phyloP scores from a whole-genome alignment of 2,888 invertebrate genomes.

The Sinohyriopsis cumingii region DNA sequence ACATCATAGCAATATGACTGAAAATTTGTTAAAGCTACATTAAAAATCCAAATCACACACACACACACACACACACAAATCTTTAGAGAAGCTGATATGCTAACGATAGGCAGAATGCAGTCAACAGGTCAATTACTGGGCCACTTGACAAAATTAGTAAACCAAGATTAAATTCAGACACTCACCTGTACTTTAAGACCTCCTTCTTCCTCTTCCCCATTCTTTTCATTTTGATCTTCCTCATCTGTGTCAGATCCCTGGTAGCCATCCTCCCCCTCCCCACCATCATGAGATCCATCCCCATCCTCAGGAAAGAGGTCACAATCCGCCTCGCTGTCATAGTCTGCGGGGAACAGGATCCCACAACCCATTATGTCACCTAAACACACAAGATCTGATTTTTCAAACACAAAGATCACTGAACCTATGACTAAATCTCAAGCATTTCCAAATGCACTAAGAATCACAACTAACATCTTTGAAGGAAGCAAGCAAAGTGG shows the following conservation, averaged over 20 bases:
- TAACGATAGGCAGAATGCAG: too few species aligned
- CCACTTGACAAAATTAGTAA: too few species aligned
- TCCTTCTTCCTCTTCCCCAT: constrained; percentile 36
- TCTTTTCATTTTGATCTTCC: constrained; percentile 68
- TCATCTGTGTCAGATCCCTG: constrained; percentile 70
- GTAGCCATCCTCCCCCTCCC: constrained; percentile 52
- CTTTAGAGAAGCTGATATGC: too few species aligned
- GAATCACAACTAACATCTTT: too few species aligned
- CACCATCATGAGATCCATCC: constrained; percentile 45
- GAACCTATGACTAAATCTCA: too few species aligned
- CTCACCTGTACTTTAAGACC: constrained; percentile 53
- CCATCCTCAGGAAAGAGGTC: constrained; percentile 56
- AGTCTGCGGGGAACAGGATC: constrained; percentile 74
- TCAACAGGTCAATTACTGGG: too few species aligned
- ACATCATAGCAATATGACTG: too few species aligned
- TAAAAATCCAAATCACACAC: too few species aligned
- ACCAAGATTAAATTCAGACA: not conserved
- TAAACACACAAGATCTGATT: constrained; percentile 24
- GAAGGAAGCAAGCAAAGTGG: too few species aligned
- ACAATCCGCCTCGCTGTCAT: constrained; percentile 64
- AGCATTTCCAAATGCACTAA: too few species aligned
- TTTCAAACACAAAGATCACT: not conserved
- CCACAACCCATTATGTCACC: constrained; percentile 77
- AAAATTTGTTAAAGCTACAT: too few species aligned
- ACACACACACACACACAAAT: too few species aligned